A percentile compares a stretch with the other conserved stretches of the same genome.
Conservation (phyloP, 1,140 invertebrate species). For the Melitaea cinxia region DNA sequence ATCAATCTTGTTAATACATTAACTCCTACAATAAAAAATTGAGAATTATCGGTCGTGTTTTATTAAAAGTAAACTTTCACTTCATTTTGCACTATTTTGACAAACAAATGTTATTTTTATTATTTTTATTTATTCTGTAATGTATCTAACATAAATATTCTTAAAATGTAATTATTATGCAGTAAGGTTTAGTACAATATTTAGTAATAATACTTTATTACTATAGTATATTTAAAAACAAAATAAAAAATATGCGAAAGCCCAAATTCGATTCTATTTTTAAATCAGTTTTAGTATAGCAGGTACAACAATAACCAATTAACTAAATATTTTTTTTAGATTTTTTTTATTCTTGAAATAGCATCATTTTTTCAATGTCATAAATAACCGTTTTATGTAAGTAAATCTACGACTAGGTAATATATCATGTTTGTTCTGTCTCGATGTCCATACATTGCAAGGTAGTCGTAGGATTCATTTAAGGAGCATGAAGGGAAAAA, state of each 20-base stretch:
- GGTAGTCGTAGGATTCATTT: slow-evolving; percentile 30
- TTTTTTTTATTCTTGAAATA: slow-evolving; percentile 22
- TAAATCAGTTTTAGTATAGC: slow-evolving; percentile 23
- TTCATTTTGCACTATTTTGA: no score
- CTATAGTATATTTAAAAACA: no score
- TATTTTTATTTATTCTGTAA: no score
- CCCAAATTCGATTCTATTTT: background rate
- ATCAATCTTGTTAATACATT: no score
- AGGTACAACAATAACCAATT: slow-evolving; percentile 29
- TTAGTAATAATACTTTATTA: no score
- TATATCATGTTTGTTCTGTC: slow-evolving; percentile 40
- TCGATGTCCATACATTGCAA: slow-evolving; percentile 37
- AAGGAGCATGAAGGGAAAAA: slow-evolving; percentile 17
- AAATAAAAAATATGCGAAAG: background rate
- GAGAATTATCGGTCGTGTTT: no score
- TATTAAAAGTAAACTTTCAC: no score
- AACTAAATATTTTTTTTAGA: slow-evolving; percentile 3
- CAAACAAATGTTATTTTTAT: no score
- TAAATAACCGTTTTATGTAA: slow-evolving; percentile 33
- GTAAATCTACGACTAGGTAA: slow-evolving; percentile 42
- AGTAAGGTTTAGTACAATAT: no score
- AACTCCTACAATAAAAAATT: no score
- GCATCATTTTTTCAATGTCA: slow-evolving; percentile 23
- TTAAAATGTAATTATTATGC: no score
- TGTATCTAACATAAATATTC: no score